Percentiles rank a stretch among this genome's conserved stretches.
phyloP scores from a whole-genome alignment of 2,113 vertebrate genomes.

The Sphaerodactylus townsendi region DNA sequence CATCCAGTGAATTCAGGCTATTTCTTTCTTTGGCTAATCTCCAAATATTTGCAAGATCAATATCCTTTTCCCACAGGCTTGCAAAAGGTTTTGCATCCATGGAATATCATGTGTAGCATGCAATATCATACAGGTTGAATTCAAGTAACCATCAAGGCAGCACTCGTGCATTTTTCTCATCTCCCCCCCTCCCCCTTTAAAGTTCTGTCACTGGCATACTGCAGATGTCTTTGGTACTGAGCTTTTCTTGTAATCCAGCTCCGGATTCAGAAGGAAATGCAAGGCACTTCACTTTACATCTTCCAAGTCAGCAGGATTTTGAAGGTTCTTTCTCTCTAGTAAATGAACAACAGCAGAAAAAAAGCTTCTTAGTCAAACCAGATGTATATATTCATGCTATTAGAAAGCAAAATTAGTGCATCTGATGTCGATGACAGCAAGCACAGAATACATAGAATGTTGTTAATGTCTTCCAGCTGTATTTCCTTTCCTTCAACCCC shows the following conservation, averaged over 20 bases:
- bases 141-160: too few species aligned
- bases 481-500: slow-evolving; percentile 16
- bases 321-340: slow-evolving; percentile 1
- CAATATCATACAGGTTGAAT: neutral
- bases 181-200: neutral
- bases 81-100: slow-evolving; percentile 26
- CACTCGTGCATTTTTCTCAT: too few species aligned
- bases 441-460: slow-evolving; percentile 43
- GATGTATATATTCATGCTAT: slow-evolving; percentile 21
- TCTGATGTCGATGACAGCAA: slow-evolving; percentile 4
- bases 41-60: neutral
- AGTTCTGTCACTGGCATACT: slow-evolving; percentile 7
- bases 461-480: slow-evolving; percentile 28
- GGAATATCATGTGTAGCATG: slow-evolving; percentile 20
- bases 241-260: neutral
- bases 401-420: slow-evolving; percentile 32
- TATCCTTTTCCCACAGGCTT: slow-evolving; percentile 35
- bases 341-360: slow-evolving; percentile 20
- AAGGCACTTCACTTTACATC: slow-evolving; percentile 11
- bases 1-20: neutral
- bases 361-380: slow-evolving; percentile 26
- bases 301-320: neutral
- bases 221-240: neutral
- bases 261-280: neutral
- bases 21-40: neutral